Conservation (phyloP, 2,797 vertebrate species). For the Hirundo rustica region DNA sequence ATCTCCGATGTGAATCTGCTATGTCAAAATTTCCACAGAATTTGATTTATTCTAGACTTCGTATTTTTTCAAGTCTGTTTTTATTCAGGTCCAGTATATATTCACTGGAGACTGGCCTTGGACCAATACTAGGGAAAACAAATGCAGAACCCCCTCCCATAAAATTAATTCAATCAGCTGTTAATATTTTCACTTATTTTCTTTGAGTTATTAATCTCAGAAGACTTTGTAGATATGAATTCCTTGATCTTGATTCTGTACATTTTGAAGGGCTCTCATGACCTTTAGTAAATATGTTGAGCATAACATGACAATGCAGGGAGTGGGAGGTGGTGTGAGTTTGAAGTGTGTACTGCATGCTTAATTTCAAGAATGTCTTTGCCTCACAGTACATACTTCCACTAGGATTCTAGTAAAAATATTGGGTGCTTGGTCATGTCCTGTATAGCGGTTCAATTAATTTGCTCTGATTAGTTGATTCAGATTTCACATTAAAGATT, state of each 20-base stretch:
- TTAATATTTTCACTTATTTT: not conserved
- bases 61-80: not conserved
- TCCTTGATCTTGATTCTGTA: not conserved
- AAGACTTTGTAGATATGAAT: not conserved
- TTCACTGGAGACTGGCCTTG: not conserved
- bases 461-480: not conserved
- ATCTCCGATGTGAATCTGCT: not conserved
- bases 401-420: not conserved
- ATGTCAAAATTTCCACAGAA: not conserved
- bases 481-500: not conserved
- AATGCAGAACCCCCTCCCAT: accelerated
- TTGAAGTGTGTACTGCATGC: not conserved
- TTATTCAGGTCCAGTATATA: not conserved
- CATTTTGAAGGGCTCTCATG: not conserved
- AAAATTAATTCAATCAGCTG: not conserved
- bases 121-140: not conserved
- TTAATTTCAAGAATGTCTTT: not conserved
- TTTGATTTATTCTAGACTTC: conserved; percentile 9
- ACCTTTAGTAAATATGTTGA: not conserved
- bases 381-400: accelerated
- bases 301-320: not conserved
- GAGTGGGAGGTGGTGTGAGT: accelerated
- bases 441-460: not conserved
- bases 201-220: not conserved
- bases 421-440: not conserved